These are phyloP conservation scores for Xiphorhynchus elegans DNA, from an alignment of 2,113 vertebrate genomes.

Conservation along the genomic window DNA sequence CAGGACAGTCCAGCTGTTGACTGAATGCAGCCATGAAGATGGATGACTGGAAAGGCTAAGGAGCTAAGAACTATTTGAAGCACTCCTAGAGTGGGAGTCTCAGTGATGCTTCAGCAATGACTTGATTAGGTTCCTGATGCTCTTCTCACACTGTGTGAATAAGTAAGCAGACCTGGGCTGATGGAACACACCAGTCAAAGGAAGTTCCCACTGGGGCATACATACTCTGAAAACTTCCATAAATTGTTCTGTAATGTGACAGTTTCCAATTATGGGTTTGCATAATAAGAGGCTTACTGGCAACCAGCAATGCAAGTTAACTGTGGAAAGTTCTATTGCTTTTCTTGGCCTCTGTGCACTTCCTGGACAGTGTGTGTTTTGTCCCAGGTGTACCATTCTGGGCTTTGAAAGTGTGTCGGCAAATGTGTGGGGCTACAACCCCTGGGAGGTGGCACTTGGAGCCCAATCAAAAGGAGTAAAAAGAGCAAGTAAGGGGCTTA, in stretches of 20 bases:
- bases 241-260: slow-evolving; percentile 63
- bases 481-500: neutral
- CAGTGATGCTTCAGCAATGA: neutral
- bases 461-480: slow-evolving; percentile 9
- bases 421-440: slow-evolving; percentile 72
- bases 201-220: slow-evolving; percentile 24
- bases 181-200: slow-evolving; percentile 44
- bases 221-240: slow-evolving; percentile 46
- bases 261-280: slow-evolving; percentile 64
- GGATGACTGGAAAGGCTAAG: neutral
- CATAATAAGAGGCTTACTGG: slow-evolving; percentile 70
- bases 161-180: slow-evolving; percentile 47
- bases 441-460: slow-evolving; percentile 71
- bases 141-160: slow-evolving; percentile 2
- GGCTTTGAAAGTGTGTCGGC: slow-evolving; percentile 81
- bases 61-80: neutral
- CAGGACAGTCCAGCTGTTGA: neutral
- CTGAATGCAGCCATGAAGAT: neutral
- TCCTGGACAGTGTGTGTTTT: slow-evolving; percentile 80
- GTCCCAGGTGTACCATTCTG: slow-evolving; percentile 84
- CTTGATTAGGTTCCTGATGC: neutral
- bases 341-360: slow-evolving; percentile 81
- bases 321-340: slow-evolving; percentile 86
- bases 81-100: neutral
- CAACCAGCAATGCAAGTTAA: slow-evolving; percentile 72